Evolutionary conservation across 2,888 invertebrate species (phyloP).

Genomic region (Neuroscelio doddi): DNA sequence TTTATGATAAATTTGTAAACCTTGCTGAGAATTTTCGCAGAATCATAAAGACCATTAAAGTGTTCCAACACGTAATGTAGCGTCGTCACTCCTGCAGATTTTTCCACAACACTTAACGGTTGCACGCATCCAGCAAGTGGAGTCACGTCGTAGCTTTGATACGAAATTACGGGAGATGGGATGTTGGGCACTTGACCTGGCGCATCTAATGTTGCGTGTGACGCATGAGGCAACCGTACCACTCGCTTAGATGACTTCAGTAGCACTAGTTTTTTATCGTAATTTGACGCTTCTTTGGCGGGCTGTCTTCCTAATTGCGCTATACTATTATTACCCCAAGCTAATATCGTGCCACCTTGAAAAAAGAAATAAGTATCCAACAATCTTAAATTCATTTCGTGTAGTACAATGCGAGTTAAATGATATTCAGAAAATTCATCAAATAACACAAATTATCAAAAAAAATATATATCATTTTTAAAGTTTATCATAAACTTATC

Average conservation of each 20-base stretch:
- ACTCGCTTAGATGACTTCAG: slow-evolving; percentile 83
- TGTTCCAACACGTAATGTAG: slow-evolving; percentile 72
- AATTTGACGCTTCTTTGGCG: slow-evolving; percentile 75
- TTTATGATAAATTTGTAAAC: too few relatives aligned
- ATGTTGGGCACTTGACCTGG: slow-evolving; percentile 71
- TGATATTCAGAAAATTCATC: too few relatives aligned
- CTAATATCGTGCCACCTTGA: slow-evolving; percentile 78
- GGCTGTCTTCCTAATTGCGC: slow-evolving; percentile 77
- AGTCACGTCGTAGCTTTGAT: slow-evolving; percentile 65
- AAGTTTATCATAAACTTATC: not conserved
- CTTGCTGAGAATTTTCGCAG: slow-evolving; percentile 27
- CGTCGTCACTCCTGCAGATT: slow-evolving; percentile 63
- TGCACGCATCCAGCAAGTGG: slow-evolving; percentile 61
- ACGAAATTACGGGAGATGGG: slow-evolving; percentile 69
- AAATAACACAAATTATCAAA: not conserved
- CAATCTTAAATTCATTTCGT: not conserved
- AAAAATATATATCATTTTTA: too few relatives aligned
- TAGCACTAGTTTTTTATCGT: slow-evolving; percentile 75
- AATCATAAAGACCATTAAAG: slow-evolving; percentile 67
- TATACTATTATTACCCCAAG: slow-evolving; percentile 83
- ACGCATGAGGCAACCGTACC: slow-evolving; percentile 77
- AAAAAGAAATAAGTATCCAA: slow-evolving; percentile 7
- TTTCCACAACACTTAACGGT: slow-evolving; percentile 66
- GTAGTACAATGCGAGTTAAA: not conserved
- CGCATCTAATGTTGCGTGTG: slow-evolving; percentile 66